A percentile compares a stretch with the other conserved stretches of the same genome.
Conservation (phyloP, 2,888 invertebrate species). For the Nomada flava region DNA sequence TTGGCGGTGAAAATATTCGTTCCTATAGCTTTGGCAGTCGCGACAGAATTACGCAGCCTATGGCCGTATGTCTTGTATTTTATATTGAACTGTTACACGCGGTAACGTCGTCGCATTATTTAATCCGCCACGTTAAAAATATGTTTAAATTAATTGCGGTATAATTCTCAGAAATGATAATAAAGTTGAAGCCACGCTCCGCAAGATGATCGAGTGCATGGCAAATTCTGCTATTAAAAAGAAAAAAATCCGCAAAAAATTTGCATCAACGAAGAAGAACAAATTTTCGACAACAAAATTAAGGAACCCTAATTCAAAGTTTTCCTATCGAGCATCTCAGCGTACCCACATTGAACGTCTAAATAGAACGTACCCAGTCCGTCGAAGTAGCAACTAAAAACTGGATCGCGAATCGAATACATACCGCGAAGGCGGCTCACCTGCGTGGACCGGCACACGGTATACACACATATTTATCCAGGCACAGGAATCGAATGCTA, state of each 20-base stretch:
- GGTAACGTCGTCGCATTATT: neutral
- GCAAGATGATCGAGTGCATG: too few species aligned
- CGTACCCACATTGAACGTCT: too few species aligned
- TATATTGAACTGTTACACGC: neutral
- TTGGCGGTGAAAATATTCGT: constrained; percentile 17
- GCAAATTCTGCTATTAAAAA: too few species aligned
- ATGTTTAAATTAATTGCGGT: too few species aligned
- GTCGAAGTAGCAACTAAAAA: neutral
- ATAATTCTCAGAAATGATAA: too few species aligned
- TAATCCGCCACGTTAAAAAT: neutral
- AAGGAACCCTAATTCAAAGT: too few species aligned
- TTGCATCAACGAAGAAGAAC: too few species aligned
- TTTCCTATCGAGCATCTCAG: too few species aligned
- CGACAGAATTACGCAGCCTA: constrained; percentile 16
- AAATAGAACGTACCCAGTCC: neutral
- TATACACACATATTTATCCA: constrained; percentile 56
- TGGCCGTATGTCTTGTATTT: constrained; percentile 2
- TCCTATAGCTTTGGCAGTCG: neutral
- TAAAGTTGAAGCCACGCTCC: too few species aligned
- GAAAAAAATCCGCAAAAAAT: too few species aligned
- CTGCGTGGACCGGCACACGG: constrained; percentile 7
- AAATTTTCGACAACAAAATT: too few species aligned
- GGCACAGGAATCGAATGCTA: constrained; percentile 57
- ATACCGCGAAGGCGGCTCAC: neutral
- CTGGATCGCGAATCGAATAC: neutral